Evolutionary conservation across 2,113 vertebrate species (phyloP), one percentile per base, ranked within the genome.

Genomic region (Vulpes ferrilata): DNA sequence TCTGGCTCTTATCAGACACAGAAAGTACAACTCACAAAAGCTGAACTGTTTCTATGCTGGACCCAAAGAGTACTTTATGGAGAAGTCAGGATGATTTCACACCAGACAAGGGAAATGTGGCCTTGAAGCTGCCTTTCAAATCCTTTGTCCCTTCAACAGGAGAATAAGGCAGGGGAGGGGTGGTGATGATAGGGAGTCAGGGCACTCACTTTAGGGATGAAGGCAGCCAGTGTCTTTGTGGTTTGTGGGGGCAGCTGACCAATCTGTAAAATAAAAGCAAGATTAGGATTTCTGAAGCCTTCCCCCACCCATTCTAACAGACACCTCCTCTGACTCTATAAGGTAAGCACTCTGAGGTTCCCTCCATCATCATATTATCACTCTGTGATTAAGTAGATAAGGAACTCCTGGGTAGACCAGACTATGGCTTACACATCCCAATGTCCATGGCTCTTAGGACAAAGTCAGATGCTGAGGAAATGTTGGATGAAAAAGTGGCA

Each of bases 191-290:
- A 16, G 16, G 74, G 11, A 19, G 11, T 1, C 4, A 38, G 9
- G n/a, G 7, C 43, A 97, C 98, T 93, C 95, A 98, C 98, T 93
- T 85, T 7, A 0, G 98, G 97, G 51, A 98, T 71, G 92, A 98
- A 97, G 74, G 25, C n/a, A 74, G 95, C 91, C 59, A 98, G 51
- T 1, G 38, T 95, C 2, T 15, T 4, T 0, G 97, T 97, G 25
- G 93, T 98, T 65, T 98, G 94, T 0, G 87, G 76, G 17, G 95
- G 69, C 73, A 98, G 79, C 7, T 95, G 32, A 25, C 93, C 95
- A 60, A 97, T 87, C 98, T 98, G 85, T 65, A 85, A 93, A 80
- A 69, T 71, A 73, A 90, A 93, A 90, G 10, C 64, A 82, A 88
- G 9, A 5, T 88, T 53, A 64, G 11, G 64, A 53, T 67, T 80